Base-by-base conservation (phyloP, 92 coral and sea anemone species). In the Heteractis magnifica region DNA sequence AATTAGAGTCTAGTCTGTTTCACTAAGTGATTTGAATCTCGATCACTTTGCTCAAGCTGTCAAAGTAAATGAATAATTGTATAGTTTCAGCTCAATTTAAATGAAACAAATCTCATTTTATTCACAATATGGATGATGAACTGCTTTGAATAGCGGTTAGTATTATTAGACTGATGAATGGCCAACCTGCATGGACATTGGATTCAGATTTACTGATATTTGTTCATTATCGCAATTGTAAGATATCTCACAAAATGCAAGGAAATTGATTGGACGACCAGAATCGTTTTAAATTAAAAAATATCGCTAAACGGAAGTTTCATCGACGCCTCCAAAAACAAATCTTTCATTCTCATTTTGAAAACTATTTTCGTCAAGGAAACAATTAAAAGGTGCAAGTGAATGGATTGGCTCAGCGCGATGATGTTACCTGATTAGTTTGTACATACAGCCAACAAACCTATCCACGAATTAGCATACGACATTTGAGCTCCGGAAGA, bases 401-500 rank as follows among this genome's bases (percentile, higher is more conserved):
- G 73, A 20, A 68, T 8, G 73, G 73, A 68, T 68, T 68, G 73
- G 73, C 73, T 68, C 13, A 68, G 73, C 73, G 73, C 49, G 48
- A 20, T 68, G 73, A 68, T 68, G 73, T 68, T 68, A 48, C 13
- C 73, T 68, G 73, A 68, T 68, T 34, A 51, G 19, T 52, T 78
- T 58, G 81, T 41, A 49, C 81, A 56, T 26, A 51, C 71, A 41
- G 49, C 65, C 20, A 41, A 18, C 68, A 51, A 53, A 34, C 50
- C n/a, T 55, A n/a, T 78, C 56, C 70, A 23, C 44, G 50, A 52
- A 78, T 78, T 78, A 51, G 81, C 81, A 78, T 78, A 78, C 23
- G 81, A 41, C 50, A 68, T 68, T 68, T 68, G 73, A 68, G 56
- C 70, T 78, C 81, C 81, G 81, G 81, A 78, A 78, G 81, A 41